Percentiles rank a stretch among this genome's conserved stretches.
These are phyloP conservation scores for Philhelius pedissequus DNA, from an alignment of 2,888 invertebrate genomes.

Conservation along the genomic window DNA sequence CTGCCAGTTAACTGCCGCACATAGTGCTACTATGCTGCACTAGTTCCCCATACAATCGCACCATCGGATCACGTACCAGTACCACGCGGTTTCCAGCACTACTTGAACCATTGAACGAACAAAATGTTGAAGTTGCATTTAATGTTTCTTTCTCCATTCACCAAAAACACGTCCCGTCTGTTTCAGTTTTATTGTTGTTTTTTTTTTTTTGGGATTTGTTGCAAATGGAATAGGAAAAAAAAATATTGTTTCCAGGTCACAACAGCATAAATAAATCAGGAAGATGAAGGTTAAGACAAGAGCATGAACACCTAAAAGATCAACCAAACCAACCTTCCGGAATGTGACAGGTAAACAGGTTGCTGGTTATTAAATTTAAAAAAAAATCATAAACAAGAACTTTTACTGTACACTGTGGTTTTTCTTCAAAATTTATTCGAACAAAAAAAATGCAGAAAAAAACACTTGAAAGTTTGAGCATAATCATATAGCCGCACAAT, in stretches of 20 bases:
- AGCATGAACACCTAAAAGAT: neutral
- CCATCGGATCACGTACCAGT: conserved; percentile 5
- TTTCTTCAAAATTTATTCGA: neutral
- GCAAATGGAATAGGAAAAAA: neutral
- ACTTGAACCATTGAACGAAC: neutral
- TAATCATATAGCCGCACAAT: conserved; percentile 1
- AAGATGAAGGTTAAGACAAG: neutral
- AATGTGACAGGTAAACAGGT: neutral
- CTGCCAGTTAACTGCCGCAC: neutral
- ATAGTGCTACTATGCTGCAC: neutral
- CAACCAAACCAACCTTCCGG: neutral
- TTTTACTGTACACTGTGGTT: no score
- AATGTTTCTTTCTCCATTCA: conserved; percentile 9
- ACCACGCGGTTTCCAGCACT: conserved; percentile 1
- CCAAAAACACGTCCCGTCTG: neutral
- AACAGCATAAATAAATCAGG: neutral
- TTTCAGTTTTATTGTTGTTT: neutral
- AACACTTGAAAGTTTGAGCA: conserved; percentile 2
- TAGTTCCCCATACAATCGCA: neutral
- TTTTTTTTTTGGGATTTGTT: neutral
- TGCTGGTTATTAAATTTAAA: neutral
- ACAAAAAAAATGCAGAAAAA: neutral
- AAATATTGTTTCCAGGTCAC: conserved; percentile 11
- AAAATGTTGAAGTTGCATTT: neutral
- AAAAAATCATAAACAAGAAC: neutral